A percentile compares a stretch with the other conserved stretches of the same genome.
Conservation (phyloP, 2,888 invertebrate genomes). For the Lasioglossum pauxillum region DNA sequence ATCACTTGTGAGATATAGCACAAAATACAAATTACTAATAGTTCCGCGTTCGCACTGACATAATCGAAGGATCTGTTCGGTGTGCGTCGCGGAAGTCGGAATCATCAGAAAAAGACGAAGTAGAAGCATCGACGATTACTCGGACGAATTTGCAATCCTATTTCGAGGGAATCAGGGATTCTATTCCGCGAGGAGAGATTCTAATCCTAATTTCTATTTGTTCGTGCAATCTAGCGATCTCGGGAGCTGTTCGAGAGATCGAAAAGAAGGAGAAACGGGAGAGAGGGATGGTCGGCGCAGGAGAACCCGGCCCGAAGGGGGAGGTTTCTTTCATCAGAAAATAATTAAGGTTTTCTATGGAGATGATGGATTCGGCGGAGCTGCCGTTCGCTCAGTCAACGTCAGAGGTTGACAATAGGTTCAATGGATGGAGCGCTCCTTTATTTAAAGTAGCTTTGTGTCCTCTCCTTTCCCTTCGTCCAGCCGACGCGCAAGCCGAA, state of each 20-base stretch:
- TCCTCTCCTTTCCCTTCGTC: constrained; percentile 70
- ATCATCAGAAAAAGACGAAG: not conserved
- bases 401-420: constrained; percentile 84
- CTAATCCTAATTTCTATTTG: constrained; percentile 7
- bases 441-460: constrained; percentile 85
- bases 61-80: no score
- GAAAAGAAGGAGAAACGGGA: constrained; percentile 33
- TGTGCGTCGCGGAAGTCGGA: no score
- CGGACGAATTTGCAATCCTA: not conserved
- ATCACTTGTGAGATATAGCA: no score
- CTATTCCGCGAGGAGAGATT: not conserved
- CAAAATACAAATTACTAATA: no score
- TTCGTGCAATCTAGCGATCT: not conserved
- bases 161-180: not conserved
- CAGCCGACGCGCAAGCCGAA: constrained; percentile 48
- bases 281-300: constrained; percentile 45
- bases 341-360: constrained; percentile 85
- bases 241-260: constrained; percentile 1
- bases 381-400: constrained; percentile 83
- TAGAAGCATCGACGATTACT: not conserved
- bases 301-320: constrained; percentile 69
- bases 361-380: constrained; percentile 83
- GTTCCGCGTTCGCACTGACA: no score
- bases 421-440: constrained; percentile 84
- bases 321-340: constrained; percentile 83